Percentiles rank a stretch among this genome's conserved stretches.
Conservation (phyloP, 2,113 vertebrate species). For the Azemiops feae region DNA sequence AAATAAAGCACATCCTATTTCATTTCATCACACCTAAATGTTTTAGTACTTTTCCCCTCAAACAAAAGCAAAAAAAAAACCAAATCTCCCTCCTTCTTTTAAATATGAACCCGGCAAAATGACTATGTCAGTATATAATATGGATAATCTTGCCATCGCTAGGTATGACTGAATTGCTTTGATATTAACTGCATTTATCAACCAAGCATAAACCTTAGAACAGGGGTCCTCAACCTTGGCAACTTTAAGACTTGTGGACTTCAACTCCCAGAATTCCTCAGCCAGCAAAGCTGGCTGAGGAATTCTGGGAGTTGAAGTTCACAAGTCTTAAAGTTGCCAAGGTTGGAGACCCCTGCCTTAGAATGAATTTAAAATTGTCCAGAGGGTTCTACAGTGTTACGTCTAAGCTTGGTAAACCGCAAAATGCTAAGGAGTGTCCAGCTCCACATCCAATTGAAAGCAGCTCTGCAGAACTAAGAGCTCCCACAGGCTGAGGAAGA, state of each 20-base stretch:
- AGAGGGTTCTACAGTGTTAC: neutral
- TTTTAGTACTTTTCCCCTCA: neutral
- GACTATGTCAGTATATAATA: neutral
- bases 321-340: too few relatives aligned
- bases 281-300: too few relatives aligned
- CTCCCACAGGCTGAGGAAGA: conserved; percentile 70
- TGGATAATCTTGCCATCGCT: neutral
- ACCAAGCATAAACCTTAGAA: neutral
- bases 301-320: too few relatives aligned
- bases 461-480: conserved; percentile 48
- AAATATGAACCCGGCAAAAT: neutral
- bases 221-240: too few relatives aligned
- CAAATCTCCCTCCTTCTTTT: neutral
- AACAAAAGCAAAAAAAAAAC: neutral
- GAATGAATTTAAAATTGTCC: neutral
- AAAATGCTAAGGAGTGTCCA: conserved; percentile 87
- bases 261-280: too few relatives aligned
- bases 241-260: too few relatives aligned
- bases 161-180: neutral
- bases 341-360: too few relatives aligned
- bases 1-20: conserved; percentile 6
- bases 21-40: neutral
- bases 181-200: neutral
- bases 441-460: conserved; percentile 87
- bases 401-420: conserved; percentile 43